Base-by-base conservation (phyloP, 2,888 invertebrate genomes). In the Limnephilus rhombicus region DNA sequence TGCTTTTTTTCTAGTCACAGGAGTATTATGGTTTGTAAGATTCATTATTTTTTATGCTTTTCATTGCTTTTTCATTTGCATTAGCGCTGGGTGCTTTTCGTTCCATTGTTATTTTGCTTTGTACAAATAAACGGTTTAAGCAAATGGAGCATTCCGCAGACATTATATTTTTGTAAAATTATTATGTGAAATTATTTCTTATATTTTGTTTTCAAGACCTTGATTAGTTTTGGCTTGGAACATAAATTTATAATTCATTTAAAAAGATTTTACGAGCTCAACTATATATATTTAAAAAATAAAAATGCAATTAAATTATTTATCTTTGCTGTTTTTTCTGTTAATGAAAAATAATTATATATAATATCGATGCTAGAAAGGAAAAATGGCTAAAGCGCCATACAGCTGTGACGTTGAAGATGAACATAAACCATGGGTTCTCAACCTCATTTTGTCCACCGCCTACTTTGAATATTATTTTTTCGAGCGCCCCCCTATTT, bases 31-130 rank as follows among this genome's bases (percentile, higher is more conserved):
- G 83, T 83, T 83, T 15, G 83, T 83, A 83, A 37, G 5, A 83
- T 34, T 34, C 24, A 37, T 83, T 13, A 34, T 83, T 83, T 68
- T 68, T 68, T 24, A 24, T 83, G 83, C 83, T 83, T 83, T 24
- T 83, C 83, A 83, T 83, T 83, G 83, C 83, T 83, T 83, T 37
- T 37, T 37, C 68, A 68, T 68, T 68, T 31, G 34, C 83, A 83
- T 83, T 34, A 37, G 37, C 18, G 83, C 34, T 83, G 83, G 83
- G 37, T 24, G 34, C 34, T 83, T 83, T 83, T 37, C 37, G 18
- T 83, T 83, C 31, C 83, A 37, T 83, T 37, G 29, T 34, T 83
- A 7, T 83, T 83, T 18, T 83, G 37, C 34, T 83, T 34, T 34
- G 82, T 34, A 83, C 34, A 83, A 31, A 83, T 83, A 34, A 83